Conservation (phyloP, 92 coral and sea anemone genomes). For the Paramuricea clavata region DNA sequence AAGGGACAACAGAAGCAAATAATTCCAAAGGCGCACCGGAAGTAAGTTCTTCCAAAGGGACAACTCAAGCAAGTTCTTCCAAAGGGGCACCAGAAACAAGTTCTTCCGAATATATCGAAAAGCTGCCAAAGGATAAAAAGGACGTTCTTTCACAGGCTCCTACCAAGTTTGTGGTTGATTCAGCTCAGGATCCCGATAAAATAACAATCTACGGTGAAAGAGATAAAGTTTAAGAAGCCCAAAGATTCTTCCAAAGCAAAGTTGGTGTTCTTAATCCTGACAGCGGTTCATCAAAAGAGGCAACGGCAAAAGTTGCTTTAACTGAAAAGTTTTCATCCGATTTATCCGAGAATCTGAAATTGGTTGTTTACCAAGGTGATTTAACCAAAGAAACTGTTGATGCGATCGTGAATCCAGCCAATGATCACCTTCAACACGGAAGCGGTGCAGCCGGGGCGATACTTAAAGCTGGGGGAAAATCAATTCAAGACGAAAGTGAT, state of each 20-base stretch:
- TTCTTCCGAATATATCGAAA: too few species aligned
- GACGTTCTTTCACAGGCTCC: background rate
- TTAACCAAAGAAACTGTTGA: constrained; percentile 74
- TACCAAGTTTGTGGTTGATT: background rate
- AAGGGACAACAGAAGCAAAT: too few species aligned
- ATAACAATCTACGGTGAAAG: background rate
- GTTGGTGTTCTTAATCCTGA: background rate
- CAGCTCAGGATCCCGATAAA: background rate
- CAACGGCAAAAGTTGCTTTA: background rate
- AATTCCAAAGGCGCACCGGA: too few species aligned
- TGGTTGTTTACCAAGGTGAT: constrained; percentile 72
- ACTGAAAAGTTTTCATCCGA: constrained; percentile 3
- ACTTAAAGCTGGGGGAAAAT: constrained; percentile 72
- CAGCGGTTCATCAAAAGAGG: background rate
- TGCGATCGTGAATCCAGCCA: constrained; percentile 83
- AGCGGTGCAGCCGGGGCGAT: constrained; percentile 67
- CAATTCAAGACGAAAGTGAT: constrained; percentile 62
- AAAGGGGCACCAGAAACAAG: too few species aligned
- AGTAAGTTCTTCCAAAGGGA: too few species aligned
- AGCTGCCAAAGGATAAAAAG: background rate
- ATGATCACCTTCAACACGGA: constrained; percentile 40
- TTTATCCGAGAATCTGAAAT: constrained; percentile 43
- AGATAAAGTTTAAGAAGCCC: background rate
- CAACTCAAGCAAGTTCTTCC: too few species aligned
- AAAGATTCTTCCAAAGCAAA: constrained; percentile 11